Evolutionary conservation across 2,888 invertebrate species (phyloP), one percentile per base, ranked within the genome.

Genomic region (Diploptera punctata): DNA sequence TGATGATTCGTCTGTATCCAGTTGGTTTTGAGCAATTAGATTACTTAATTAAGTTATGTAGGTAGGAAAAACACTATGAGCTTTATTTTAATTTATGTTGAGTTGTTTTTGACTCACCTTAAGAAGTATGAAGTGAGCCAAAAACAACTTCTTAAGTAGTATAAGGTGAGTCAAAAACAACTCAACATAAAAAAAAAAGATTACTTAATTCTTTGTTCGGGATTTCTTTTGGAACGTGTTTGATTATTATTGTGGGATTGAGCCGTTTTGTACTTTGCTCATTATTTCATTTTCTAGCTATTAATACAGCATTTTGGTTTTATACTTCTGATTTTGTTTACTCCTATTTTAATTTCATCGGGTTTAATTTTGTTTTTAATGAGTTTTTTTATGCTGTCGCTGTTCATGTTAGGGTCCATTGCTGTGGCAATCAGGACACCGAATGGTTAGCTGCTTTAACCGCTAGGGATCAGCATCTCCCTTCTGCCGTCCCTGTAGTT

Each of bases 251-350:
- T 49, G 49, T 49, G 16, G 49, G 49, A 49, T 49, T 49, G 49
- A 49, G 49, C 4, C 49, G 49, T 49, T 49, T 49, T 10, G 49
- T 49, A 49, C 49, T 49, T 49, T 49, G 49, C n/a, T n/a, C n/a
- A n/a, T 49, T 49, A 49, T 49, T 49, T 49, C 49, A 49, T 49
- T 49, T 49, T 49, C 49, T 7, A 49, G 49, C 9, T n/a, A n/a
- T n/a, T n/a, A n/a, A n/a, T n/a, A n/a, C n/a, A n/a, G n/a, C n/a
- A n/a, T n/a, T n/a, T n/a, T n/a, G n/a, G n/a, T n/a, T n/a, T 7
- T 10, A 49, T 49, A n/a, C 49, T 49, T 49, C 49, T 49, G 49
- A 49, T 49, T 49, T 49, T 49, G 49, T 49, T 49, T 49, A 49
- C 49, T 10, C 49, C 49, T 10, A 49, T 49, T 49, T 49, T 49